Evolutionary conservation across 2,797 vertebrate species (phyloP).

Genomic region (Falco novaeseelandiae): DNA sequence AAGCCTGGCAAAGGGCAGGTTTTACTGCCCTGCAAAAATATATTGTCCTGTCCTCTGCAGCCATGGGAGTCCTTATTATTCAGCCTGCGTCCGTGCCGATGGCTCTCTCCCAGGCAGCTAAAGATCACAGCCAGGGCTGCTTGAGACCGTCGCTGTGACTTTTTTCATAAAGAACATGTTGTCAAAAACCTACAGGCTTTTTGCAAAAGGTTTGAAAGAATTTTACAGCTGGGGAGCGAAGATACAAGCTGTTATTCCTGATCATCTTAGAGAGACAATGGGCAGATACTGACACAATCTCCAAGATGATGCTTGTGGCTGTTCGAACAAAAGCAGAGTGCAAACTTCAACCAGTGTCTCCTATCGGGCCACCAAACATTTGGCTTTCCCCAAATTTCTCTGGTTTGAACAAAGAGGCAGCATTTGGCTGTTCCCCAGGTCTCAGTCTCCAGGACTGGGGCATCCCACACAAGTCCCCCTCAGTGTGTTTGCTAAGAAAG

Average conservation of each 20-base stretch:
- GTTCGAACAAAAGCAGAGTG: not conserved
- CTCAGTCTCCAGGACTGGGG: not conserved
- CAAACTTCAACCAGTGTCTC: not conserved
- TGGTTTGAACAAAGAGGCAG: not conserved
- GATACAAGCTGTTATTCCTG: rapidly evolving
- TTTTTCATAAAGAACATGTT: rapidly evolving
- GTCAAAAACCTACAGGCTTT: not conserved
- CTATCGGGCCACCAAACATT: not conserved
- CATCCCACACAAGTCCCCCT: not conserved
- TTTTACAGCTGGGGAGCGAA: not conserved
- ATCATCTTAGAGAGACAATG: rapidly evolving
- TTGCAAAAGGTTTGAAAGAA: not conserved
- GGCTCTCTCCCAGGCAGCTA: slow-evolving; percentile 39
- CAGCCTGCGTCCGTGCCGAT: rapidly evolving
- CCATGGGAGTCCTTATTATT: not conserved
- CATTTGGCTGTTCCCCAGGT: not conserved
- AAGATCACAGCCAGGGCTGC: slow-evolving; percentile 18
- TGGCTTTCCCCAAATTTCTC: not conserved
- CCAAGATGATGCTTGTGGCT: not conserved
- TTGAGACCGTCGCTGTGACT: rapidly evolving
- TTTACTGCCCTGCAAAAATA: slow-evolving; percentile 13
- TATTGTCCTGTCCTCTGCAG: not conserved
- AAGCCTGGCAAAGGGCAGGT: rapidly evolving
- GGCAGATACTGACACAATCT: not conserved
- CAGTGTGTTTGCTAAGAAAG: not conserved